Evolutionary conservation across 2,888 invertebrate species (phyloP).

Genomic region (Anodontia alba): DNA sequence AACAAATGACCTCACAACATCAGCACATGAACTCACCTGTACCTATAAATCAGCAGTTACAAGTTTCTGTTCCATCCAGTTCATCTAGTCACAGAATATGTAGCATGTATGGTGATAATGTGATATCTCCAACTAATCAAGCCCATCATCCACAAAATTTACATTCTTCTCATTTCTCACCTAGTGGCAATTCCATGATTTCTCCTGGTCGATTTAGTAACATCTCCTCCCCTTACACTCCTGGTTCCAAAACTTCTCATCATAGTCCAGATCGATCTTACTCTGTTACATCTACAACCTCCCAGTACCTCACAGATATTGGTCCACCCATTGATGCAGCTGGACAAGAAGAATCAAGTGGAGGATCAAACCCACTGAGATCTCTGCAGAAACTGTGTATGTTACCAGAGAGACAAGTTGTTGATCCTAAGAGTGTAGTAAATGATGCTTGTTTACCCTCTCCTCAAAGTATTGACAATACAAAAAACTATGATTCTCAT

Average conservation of each 20-base stretch:
- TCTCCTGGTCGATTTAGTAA: slow-evolving; percentile 62
- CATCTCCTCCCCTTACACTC: slow-evolving; percentile 69
- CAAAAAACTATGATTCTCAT: slow-evolving; percentile 71
- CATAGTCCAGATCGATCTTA: slow-evolving; percentile 62
- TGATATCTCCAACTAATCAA: slow-evolving; percentile 28
- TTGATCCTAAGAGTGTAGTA: slow-evolving; percentile 83
- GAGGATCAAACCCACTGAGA: slow-evolving; percentile 74
- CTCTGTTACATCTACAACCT: slow-evolving; percentile 2
- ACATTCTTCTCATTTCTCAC: slow-evolving; percentile 40
- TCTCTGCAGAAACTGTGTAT: slow-evolving; percentile 80
- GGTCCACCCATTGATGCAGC: slow-evolving; percentile 1
- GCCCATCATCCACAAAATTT: slow-evolving; percentile 24
- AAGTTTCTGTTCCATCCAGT: slow-evolving; percentile 59
- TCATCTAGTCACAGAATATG: slow-evolving; percentile 37
- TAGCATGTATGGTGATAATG: slow-evolving; percentile 31
- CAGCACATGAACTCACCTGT: slow-evolving; percentile 41
- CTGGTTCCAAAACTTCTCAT: slow-evolving; percentile 50
- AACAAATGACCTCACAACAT: slow-evolving; percentile 52
- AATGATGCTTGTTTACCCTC: slow-evolving; percentile 77
- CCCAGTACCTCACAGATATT: neutral
- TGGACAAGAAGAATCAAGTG: neutral
- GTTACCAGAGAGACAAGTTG: slow-evolving; percentile 79
- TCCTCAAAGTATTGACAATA: slow-evolving; percentile 41
- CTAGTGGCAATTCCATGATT: slow-evolving; percentile 44
- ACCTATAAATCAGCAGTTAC: slow-evolving; percentile 65